Percentiles rank a stretch among this genome's conserved stretches.
Conservation (phyloP, 2,888 invertebrate species). For the Nasonovia ribisnigri region DNA sequence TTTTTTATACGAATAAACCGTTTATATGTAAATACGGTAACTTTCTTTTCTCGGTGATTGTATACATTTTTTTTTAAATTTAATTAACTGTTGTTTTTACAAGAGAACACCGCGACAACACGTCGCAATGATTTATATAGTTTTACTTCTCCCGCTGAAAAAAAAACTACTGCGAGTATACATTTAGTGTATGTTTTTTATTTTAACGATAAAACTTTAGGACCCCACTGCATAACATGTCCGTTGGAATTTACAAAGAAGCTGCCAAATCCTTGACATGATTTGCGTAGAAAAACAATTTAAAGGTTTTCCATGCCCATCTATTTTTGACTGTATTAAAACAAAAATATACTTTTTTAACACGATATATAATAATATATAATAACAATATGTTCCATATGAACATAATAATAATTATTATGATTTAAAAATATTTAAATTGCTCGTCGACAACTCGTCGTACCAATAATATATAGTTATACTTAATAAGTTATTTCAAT, state of each 20-base stretch:
- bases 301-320: slow-evolving; percentile 2
- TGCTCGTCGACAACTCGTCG: neutral
- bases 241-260: slow-evolving; percentile 13
- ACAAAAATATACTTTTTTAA: slow-evolving; percentile 34
- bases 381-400: neutral
- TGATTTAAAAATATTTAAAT: slow-evolving; percentile 11
- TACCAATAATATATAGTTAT: no score
- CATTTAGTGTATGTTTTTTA: neutral
- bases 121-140: slow-evolving; percentile 40
- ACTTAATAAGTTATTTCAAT: no score
- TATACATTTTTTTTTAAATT: neutral
- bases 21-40: neutral
- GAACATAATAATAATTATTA: neutral
- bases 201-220: slow-evolving; percentile 22
- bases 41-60: neutral
- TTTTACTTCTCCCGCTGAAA: neutral
- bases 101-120: neutral
- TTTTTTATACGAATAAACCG: neutral
- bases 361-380: neutral
- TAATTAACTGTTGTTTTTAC: slow-evolving; percentile 28
- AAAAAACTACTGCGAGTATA: slow-evolving; percentile 7
- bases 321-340: slow-evolving; percentile 32
- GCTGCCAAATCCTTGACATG: slow-evolving; percentile 61
- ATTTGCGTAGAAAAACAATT: slow-evolving; percentile 21
- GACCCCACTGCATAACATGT: neutral